Conservation (phyloP, 2,797 vertebrate genomes). For the Geotria australis region DNA sequence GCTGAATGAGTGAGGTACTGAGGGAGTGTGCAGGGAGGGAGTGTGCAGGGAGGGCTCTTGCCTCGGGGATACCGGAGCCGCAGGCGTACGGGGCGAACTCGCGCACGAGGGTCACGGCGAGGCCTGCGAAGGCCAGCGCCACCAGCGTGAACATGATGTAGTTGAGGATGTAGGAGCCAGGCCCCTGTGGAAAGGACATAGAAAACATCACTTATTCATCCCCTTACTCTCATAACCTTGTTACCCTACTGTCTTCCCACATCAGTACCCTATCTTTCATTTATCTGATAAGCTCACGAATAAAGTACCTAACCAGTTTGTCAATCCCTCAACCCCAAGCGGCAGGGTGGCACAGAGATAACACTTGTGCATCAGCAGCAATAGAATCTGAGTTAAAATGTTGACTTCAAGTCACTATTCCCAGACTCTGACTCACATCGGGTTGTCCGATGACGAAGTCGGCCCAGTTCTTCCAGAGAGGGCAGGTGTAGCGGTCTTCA, state of each 20-base stretch:
- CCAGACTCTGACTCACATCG: constrained; percentile 17
- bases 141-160: constrained; percentile 98
- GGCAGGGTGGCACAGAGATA: too few relatives aligned
- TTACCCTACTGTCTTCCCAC: too few relatives aligned
- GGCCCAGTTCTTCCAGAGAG: constrained; percentile 88
- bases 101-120: constrained; percentile 80
- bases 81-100: constrained; percentile 91
- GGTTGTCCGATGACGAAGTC: constrained; percentile 55
- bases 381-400: too few relatives aligned
- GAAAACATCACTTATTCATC: background rate
- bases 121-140: constrained; percentile 80
- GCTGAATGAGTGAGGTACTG: too few relatives aligned
- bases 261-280: too few relatives aligned
- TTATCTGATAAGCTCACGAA: too few relatives aligned
- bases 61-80: constrained; percentile 93
- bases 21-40: too few relatives aligned
- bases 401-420: too few relatives aligned
- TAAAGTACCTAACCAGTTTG: too few relatives aligned
- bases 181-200: constrained; percentile 29
- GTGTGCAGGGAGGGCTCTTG: constrained; percentile 7
- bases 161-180: constrained; percentile 97
- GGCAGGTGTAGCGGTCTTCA: constrained; percentile 77
- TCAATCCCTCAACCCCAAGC: too few relatives aligned
- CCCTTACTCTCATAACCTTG: too few relatives aligned
- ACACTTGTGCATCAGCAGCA: too few relatives aligned